Percentiles rank a stretch among this genome's conserved stretches.
Evolutionary conservation across 2,888 invertebrate genomes (phyloP).

Genomic region (Tholera decimalis): DNA sequence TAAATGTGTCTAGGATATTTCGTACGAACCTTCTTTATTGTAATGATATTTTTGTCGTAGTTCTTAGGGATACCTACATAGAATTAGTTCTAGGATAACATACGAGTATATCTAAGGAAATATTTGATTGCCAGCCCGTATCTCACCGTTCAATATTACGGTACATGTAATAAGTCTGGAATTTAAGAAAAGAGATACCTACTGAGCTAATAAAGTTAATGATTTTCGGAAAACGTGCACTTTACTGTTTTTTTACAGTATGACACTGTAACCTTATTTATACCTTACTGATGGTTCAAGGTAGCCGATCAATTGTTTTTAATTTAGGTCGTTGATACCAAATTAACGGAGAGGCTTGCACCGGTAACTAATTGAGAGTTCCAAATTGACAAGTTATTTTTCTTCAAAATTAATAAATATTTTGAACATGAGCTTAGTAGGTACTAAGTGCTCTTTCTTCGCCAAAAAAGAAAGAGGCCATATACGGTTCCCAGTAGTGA

Average conservation of each 20-base stretch:
- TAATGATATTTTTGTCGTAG: conserved; percentile 19
- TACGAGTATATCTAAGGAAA: conserved; percentile 2
- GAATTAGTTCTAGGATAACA: background rate
- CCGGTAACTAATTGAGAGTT: too few relatives aligned
- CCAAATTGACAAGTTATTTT: too few relatives aligned
- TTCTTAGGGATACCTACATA: conserved; percentile 5
- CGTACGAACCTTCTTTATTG: conserved; percentile 9
- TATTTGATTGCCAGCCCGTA: background rate
- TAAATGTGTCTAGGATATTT: conserved; percentile 36
- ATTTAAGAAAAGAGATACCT: too few relatives aligned
- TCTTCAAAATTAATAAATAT: too few relatives aligned
- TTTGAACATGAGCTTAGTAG: too few relatives aligned
- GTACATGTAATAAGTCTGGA: background rate
- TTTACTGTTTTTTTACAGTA: background rate
- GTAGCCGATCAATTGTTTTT: background rate
- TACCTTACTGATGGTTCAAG: background rate
- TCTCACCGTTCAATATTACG: background rate
- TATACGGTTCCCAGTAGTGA: too few relatives aligned
- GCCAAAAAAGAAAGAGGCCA: too few relatives aligned
- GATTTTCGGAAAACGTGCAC: too few relatives aligned
- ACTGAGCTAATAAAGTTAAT: too few relatives aligned
- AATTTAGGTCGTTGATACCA: background rate
- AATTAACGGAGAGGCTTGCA: background rate
- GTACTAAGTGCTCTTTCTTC: too few relatives aligned
- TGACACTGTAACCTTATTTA: background rate